Evolutionary conservation across 2,888 invertebrate genomes (phyloP).

Genomic region (Eupithecia abbreviata): DNA sequence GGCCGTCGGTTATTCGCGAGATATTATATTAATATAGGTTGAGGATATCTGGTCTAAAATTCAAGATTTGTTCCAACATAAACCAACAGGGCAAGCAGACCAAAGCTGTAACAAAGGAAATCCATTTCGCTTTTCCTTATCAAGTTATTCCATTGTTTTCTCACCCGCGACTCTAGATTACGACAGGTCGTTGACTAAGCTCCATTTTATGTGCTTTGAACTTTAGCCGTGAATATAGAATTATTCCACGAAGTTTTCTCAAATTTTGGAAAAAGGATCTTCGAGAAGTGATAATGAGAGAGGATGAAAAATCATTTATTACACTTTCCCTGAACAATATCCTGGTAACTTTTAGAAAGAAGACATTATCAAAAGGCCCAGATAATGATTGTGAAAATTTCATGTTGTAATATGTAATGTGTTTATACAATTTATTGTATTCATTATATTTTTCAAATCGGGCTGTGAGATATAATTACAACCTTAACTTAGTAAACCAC

Average conservation of each 20-base stretch:
- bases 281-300: neutral
- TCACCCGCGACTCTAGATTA: slow-evolving; percentile 15
- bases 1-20: no score
- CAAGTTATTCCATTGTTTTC: slow-evolving; percentile 3
- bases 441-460: no score
- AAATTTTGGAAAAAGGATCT: neutral
- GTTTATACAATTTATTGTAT: no score
- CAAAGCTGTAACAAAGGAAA: neutral
- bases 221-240: neutral
- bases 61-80: no score
- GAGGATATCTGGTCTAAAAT: no score
- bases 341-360: neutral
- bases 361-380: neutral
- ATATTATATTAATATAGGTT: no score
- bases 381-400: neutral
- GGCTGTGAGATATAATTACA: no score
- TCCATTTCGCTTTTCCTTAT: neutral
- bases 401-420: neutral
- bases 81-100: no score
- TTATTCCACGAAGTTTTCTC: neutral
- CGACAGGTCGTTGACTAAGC: slow-evolving; percentile 28
- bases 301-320: neutral
- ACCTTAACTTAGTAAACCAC: no score
- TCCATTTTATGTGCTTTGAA: slow-evolving; percentile 30
- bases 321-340: neutral